Conservation (phyloP, 2,888 invertebrate genomes). For the Drosophila subquinaria region DNA sequence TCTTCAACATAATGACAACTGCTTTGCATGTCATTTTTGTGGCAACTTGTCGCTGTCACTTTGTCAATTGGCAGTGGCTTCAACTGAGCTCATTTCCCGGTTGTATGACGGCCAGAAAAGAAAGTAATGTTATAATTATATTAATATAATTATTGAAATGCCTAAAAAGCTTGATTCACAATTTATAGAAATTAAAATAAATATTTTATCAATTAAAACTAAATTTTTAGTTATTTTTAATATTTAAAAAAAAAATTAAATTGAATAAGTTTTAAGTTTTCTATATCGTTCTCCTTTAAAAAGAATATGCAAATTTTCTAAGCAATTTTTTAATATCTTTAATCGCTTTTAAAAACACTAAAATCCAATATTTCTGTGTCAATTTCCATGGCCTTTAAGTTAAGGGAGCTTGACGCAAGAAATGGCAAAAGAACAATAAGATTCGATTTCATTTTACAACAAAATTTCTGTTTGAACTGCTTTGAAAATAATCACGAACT, state of each 20-base stretch:
- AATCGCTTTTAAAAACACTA: neutral
- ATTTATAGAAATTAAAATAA: neutral
- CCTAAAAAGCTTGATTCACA: neutral
- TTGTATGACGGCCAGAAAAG: neutral
- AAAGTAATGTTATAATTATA: conserved; percentile 5
- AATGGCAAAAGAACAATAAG: conserved; percentile 58
- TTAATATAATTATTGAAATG: neutral
- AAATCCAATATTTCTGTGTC: conserved; percentile 10
- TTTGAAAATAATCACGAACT: conserved; percentile 70
- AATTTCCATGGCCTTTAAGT: conserved; percentile 37
- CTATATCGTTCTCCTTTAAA: neutral
- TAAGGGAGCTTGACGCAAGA: conserved; percentile 11
- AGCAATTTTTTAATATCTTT: neutral
- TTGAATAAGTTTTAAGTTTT: neutral
- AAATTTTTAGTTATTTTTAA: neutral
- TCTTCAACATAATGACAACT: conserved; percentile 69
- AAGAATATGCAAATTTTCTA: neutral
- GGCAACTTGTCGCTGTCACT: conserved; percentile 64
- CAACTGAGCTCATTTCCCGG: conserved; percentile 5
- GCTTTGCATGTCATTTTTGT: conserved; percentile 75
- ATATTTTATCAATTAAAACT: neutral
- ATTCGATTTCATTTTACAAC: conserved; percentile 51
- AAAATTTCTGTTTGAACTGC: conserved; percentile 41
- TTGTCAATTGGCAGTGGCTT: conserved; percentile 39
- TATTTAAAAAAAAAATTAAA: neutral